Percentiles rank a stretch among this genome's conserved stretches.
Conservation (phyloP, 1,140 invertebrate genomes). For the Colletes latitarsis region DNA sequence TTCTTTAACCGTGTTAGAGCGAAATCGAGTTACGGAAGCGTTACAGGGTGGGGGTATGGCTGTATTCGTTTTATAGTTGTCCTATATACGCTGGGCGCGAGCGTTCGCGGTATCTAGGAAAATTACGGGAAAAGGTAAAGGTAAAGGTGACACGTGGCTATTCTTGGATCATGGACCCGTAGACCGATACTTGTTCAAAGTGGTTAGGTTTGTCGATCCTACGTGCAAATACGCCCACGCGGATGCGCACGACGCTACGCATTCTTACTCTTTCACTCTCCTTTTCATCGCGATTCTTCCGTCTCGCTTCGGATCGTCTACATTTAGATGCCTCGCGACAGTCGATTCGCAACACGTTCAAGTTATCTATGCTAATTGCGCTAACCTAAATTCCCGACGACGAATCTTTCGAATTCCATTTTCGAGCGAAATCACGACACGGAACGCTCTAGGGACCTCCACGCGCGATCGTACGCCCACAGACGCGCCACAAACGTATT, state of each 20-base stretch:
- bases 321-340: slow-evolving; percentile 45
- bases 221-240: slow-evolving; percentile 31
- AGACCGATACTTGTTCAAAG: slow-evolving; percentile 51
- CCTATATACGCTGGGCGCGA: not conserved
- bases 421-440: not conserved
- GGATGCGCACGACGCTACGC: slow-evolving; percentile 18
- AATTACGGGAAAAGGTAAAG: slow-evolving; percentile 50
- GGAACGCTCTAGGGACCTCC: no score
- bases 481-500: no score
- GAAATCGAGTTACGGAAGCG: no score
- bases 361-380: slow-evolving; percentile 42
- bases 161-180: slow-evolving; percentile 44
- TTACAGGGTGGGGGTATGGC: no score
- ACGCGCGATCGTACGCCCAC: no score
- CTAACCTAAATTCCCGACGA: slow-evolving; percentile 34
- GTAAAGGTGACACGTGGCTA: slow-evolving; percentile 60
- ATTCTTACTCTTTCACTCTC: not conserved
- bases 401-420: slow-evolving; percentile 3
- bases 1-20: no score
- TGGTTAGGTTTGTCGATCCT: slow-evolving; percentile 40
- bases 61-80: no score
- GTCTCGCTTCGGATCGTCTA: not conserved
- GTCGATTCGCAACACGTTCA: slow-evolving; percentile 42
- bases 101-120: slow-evolving; percentile 11
- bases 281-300: not conserved